A percentile compares a stretch with the other conserved stretches of the same genome.
phyloP scores from a whole-genome alignment of 1,140 invertebrate genomes.

The Brevipalpus yothersi region DNA sequence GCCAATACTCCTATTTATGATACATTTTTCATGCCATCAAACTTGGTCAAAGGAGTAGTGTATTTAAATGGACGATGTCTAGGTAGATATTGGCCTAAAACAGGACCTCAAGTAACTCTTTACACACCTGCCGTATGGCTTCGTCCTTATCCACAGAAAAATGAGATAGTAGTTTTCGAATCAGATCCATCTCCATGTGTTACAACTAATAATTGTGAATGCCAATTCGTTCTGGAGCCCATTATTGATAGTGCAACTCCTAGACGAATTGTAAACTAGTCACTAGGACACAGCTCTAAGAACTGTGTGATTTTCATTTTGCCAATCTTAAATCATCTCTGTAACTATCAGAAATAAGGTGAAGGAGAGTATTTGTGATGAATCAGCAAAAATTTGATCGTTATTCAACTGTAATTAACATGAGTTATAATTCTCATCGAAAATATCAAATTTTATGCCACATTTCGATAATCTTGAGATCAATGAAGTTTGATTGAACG shows the following conservation, averaged over 20 bases:
- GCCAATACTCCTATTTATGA: conserved; percentile 20
- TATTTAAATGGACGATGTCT: conserved; percentile 45
- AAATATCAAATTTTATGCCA: conserved; percentile 31
- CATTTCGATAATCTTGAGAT: conserved; percentile 32
- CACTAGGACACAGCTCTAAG: too few species aligned
- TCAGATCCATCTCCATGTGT: background rate
- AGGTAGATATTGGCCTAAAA: conserved; percentile 46
- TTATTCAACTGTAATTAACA: too few species aligned
- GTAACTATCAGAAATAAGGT: too few species aligned
- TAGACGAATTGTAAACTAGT: too few species aligned
- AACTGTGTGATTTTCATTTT: too few species aligned
- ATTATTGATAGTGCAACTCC: too few species aligned
- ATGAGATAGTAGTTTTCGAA: background rate
- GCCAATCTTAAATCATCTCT: too few species aligned
- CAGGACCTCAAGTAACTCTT: conserved; percentile 46
- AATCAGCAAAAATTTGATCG: too few species aligned
- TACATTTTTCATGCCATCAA: conserved; percentile 35
- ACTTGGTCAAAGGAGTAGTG: conserved; percentile 42
- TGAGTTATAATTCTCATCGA: background rate
- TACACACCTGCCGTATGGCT: conserved; percentile 36
- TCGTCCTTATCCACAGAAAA: conserved; percentile 6
- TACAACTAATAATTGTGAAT: too few species aligned
- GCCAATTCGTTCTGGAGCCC: too few species aligned
- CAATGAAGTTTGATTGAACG: conserved; percentile 35
- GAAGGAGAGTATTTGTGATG: too few species aligned